Evolutionary conservation across 1,140 invertebrate genomes (phyloP), one percentile per base, ranked within the genome.

Genomic region (Halesus radiatus): DNA sequence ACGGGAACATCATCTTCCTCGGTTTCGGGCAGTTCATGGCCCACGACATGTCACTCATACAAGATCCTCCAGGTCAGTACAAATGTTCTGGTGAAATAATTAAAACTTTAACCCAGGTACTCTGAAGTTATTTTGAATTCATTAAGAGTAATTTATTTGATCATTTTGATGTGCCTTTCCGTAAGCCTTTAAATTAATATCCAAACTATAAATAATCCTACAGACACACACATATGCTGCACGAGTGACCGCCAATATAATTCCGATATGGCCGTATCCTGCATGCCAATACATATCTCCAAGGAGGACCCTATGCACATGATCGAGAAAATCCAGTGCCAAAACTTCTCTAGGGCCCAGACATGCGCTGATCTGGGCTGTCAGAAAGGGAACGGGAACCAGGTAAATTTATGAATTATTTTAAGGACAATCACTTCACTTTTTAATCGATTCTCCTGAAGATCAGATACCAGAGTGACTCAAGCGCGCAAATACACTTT

Each of bases 21-120:
- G 90, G 92, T 50, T 93, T 88, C 87, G 92, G 92, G 4, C 92
- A 93, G 84, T 89, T 93, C 74, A 88, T 93, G 32, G 90, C 91
- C 37, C 92, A 93, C 81, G 92, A 93, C 80, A 90, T 92, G 56
- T 79, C 78, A 1, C 64, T 15, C 10, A 79, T 72, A 50, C 54
- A 50, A 94, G 79, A 58, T 1, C 56, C 62, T 10, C 62, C 32
- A 3, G 10, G 58, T 74, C 26, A 74, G 53, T 26, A 45, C 7
- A 6, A 0, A 7, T 3, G 6, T 1, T 3, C 32, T 3, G 32
- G 32, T 32, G 32, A 29, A 29, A 29, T 29, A 29, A 29, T 29
- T 5, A 29, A 29, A 29, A 29, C 26, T 29, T 3, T 29, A 29
- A 29, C 5, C 26, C 26, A 29, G 26, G 26, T 5, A 29, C 26